Evolutionary conservation across 1,140 invertebrate species (phyloP).

Genomic region (Bombus balteatus): DNA sequence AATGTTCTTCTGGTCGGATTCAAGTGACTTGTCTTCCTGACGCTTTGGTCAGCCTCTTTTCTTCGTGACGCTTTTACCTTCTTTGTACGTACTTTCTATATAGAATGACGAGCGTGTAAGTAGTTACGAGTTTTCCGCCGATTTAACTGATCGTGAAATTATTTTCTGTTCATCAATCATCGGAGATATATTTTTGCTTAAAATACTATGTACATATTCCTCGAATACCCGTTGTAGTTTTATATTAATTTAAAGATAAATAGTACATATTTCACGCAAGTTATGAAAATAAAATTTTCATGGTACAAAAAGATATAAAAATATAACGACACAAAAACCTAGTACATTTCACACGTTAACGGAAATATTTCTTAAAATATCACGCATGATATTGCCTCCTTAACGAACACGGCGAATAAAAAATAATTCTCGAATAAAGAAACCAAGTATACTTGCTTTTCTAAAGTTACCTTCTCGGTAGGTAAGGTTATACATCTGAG

Average conservation of each 20-base stretch:
- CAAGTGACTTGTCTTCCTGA: background rate
- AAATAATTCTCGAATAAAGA: background rate
- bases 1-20: background rate
- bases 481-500: constrained; percentile 4
- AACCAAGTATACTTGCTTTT: background rate
- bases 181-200: background rate
- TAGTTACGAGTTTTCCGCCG: no score
- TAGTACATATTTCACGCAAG: background rate
- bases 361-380: background rate
- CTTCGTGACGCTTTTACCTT: no score
- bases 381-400: no score
- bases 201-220: background rate
- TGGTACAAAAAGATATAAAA: background rate
- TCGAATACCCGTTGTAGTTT: no score
- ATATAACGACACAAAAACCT: background rate
- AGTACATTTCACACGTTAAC: background rate
- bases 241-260: background rate
- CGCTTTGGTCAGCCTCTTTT: background rate
- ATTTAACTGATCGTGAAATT: background rate
- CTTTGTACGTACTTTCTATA: no score
- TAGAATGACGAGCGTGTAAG: no score
- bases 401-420: background rate
- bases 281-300: background rate
- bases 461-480: background rate
- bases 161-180: background rate